phyloP scores from a whole-genome alignment of 2,888 invertebrate species.

The Cerceris ruficornis region DNA sequence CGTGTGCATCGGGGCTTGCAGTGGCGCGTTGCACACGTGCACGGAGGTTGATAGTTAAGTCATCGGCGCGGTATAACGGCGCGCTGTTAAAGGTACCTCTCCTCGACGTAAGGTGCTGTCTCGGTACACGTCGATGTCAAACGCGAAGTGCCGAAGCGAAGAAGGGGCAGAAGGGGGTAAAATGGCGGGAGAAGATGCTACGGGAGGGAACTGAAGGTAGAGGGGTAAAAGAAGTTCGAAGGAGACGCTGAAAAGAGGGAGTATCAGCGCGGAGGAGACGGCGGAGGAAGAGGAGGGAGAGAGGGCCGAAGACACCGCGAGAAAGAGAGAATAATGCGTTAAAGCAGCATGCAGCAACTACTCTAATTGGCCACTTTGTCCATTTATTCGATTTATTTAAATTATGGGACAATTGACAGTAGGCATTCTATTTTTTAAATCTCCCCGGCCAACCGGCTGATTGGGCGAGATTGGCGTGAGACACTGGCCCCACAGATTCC shows the following conservation, averaged over 20 bases:
- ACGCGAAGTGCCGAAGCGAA: slow-evolving; percentile 8
- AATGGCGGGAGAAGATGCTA: neutral
- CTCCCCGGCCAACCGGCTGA: slow-evolving; percentile 81
- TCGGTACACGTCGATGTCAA: slow-evolving; percentile 29
- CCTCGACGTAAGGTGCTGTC: slow-evolving; percentile 47
- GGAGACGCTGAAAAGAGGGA: slow-evolving; percentile 34
- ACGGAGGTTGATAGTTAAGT: slow-evolving; percentile 30
- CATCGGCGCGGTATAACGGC: slow-evolving; percentile 23
- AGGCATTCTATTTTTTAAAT: slow-evolving; percentile 82
- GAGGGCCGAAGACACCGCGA: slow-evolving; percentile 66
- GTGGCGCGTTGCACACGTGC: neutral
- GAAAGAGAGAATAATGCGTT: slow-evolving; percentile 76
- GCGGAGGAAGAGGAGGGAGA: slow-evolving; percentile 38
- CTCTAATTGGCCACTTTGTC: slow-evolving; percentile 82
- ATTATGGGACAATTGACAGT: slow-evolving; percentile 82
- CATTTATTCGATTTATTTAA: slow-evolving; percentile 82
- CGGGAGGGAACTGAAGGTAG: neutral
- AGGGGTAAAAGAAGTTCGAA: neutral
- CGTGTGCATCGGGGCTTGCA: neutral
- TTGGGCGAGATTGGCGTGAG: slow-evolving; percentile 82
- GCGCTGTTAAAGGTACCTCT: slow-evolving; percentile 16
- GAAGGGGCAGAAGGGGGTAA: neutral
- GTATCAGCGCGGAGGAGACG: neutral
- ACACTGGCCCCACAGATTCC: slow-evolving; percentile 82
- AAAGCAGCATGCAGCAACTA: slow-evolving; percentile 79